Evolutionary conservation across 2,113 vertebrate genomes (phyloP).

Genomic region (Sinocyclocheilus rhinocerous): DNA sequence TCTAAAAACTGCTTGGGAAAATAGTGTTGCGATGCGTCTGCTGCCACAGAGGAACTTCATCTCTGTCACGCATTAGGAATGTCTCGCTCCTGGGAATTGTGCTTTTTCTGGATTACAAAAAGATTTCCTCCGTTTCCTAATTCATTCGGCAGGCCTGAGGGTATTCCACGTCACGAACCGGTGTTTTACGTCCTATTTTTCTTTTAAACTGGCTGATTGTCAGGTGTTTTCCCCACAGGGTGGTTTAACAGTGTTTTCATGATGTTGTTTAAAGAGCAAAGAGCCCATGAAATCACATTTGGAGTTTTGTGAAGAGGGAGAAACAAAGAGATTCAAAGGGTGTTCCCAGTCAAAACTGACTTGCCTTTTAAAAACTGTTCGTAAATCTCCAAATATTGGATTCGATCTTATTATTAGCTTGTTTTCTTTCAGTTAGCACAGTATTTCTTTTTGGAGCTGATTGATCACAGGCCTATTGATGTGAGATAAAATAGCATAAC

Average conservation of each 20-base stretch:
- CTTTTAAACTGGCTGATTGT: neutral
- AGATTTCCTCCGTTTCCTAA: slow-evolving; percentile 38
- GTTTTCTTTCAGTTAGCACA: too few species aligned
- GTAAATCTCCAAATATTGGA: too few species aligned
- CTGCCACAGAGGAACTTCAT: slow-evolving; percentile 34
- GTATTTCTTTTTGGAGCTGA: too few species aligned
- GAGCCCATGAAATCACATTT: neutral
- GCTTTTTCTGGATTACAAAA: slow-evolving; percentile 19
- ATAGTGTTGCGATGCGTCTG: slow-evolving; percentile 25
- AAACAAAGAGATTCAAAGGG: too few species aligned
- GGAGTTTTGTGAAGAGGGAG: too few species aligned
- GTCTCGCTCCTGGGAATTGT: slow-evolving; percentile 45
- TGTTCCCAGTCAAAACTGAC: too few species aligned
- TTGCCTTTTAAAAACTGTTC: too few species aligned
- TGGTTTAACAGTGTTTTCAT: neutral
- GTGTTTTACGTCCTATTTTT: neutral
- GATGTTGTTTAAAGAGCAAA: neutral
- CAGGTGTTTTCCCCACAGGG: slow-evolving; percentile 6
- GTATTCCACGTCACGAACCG: neutral
- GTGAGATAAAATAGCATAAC: too few species aligned
- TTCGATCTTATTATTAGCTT: too few species aligned
- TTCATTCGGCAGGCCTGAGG: slow-evolving; percentile 3
- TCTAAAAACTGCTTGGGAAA: slow-evolving; percentile 30
- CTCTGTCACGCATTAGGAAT: slow-evolving; percentile 35
- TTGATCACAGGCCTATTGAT: too few species aligned